Conservation (phyloP, 1,140 invertebrate species). For the Monomorium pharaonis region DNA sequence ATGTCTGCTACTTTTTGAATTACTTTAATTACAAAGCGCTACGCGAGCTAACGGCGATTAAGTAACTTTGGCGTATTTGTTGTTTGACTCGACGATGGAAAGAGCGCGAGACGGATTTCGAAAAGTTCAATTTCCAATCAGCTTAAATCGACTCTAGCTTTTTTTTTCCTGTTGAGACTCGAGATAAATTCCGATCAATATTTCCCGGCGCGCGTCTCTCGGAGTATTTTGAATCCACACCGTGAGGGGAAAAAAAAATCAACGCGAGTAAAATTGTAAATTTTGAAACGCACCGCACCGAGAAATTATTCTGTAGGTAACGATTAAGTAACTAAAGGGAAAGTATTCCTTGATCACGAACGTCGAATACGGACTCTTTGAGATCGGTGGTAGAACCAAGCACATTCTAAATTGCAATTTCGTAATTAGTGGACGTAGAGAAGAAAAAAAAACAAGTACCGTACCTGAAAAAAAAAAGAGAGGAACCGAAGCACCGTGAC, state of each 20-base stretch:
- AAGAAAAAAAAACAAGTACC: background rate
- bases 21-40: slow-evolving; percentile 9
- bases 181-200: no score
- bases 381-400: slow-evolving; percentile 20
- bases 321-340: background rate
- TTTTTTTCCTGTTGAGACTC: background rate
- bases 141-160: background rate
- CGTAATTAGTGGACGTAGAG: slow-evolving; percentile 28
- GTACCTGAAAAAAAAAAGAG: background rate
- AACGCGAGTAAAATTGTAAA: background rate
- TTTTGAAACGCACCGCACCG: no score
- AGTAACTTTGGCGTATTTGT: background rate
- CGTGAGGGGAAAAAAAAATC: background rate
- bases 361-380: background rate
- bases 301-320: background rate
- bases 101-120: background rate
- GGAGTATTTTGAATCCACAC: no score
- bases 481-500: background rate
- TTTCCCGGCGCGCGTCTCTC: no score
- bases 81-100: background rate
- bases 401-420: slow-evolving; percentile 28
- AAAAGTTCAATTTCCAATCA: background rate
- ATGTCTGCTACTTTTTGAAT: background rate
- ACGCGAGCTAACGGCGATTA: background rate
- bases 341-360: slow-evolving; percentile 17